A percentile compares a stretch with the other conserved stretches of the same genome.
Evolutionary conservation across 2,888 invertebrate species (phyloP).

Genomic region (Sarcophaga carnaria): DNA sequence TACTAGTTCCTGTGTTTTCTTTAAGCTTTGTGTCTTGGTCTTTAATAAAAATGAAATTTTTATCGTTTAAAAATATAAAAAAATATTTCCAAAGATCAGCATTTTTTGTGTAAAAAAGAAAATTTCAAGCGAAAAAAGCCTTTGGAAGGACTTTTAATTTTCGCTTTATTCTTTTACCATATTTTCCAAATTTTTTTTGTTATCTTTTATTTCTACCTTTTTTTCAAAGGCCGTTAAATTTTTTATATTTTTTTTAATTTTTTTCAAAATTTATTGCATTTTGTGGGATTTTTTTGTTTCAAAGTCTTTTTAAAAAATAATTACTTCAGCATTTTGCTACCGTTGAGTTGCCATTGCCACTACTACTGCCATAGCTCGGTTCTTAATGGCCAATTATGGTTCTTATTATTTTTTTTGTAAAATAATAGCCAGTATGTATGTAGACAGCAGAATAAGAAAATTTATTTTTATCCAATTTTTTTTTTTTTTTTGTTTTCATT

Average conservation of each 20-base stretch:
- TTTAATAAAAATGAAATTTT: too few relatives aligned
- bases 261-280: constrained; percentile 25
- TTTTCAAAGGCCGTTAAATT: too few relatives aligned
- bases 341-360: not conserved
- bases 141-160: not conserved
- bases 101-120: too few relatives aligned
- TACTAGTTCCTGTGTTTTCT: too few relatives aligned
- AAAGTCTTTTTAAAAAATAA: not conserved
- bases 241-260: not conserved
- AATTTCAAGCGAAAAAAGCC: too few relatives aligned
- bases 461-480: constrained; percentile 7
- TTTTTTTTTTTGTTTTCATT: not conserved
- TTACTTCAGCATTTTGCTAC: not conserved
- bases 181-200: not conserved
- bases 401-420: not conserved
- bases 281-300: constrained; percentile 2
- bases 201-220: not conserved
- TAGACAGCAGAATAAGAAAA: constrained; percentile 8
- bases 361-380: not conserved
- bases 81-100: too few relatives aligned
- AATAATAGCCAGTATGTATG: too few relatives aligned
- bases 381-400: constrained; percentile 44
- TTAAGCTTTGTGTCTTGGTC: too few relatives aligned
- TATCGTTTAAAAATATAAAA: too few relatives aligned
- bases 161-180: constrained; percentile 17